Conservation (phyloP, 2,888 invertebrate species). For the Drosophila ezoana region DNA sequence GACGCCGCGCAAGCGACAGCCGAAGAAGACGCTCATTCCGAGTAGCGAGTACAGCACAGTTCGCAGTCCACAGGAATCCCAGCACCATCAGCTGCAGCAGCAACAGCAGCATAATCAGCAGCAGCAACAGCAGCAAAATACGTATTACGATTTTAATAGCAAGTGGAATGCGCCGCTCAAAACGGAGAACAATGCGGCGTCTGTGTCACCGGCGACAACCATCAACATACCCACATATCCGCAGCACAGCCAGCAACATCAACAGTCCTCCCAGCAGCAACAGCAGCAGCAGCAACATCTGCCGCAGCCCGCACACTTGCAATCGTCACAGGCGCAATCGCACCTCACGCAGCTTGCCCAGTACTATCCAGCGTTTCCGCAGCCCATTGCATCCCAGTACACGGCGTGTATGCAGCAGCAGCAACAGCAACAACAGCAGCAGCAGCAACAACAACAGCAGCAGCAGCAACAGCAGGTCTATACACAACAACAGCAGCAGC, state of each 20-base stretch:
- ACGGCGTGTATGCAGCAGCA: slow-evolving; percentile 84
- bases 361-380: slow-evolving; percentile 84
- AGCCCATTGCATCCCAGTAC: slow-evolving; percentile 84
- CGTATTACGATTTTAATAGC: slow-evolving; percentile 93
- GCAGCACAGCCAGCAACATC: slow-evolving; percentile 79
- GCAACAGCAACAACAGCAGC: slow-evolving; percentile 69
- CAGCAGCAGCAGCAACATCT: slow-evolving; percentile 86
- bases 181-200: slow-evolving; percentile 81
- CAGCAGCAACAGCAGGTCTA: slow-evolving; percentile 73
- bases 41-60: slow-evolving; percentile 79
- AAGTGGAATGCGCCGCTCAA: slow-evolving; percentile 90
- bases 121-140: slow-evolving; percentile 83
- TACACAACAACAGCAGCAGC: slow-evolving; percentile 67
- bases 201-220: slow-evolving; percentile 81
- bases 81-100: slow-evolving; percentile 77
- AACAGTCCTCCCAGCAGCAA: slow-evolving; percentile 83
- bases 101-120: slow-evolving; percentile 84
- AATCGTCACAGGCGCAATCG: slow-evolving; percentile 90
- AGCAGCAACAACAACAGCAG: slow-evolving; percentile 76
- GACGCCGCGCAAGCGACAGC: slow-evolving; percentile 83
- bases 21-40: slow-evolving; percentile 83
- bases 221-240: slow-evolving; percentile 85
- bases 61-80: slow-evolving; percentile 79
- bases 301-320: slow-evolving; percentile 90
- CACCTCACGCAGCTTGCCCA: slow-evolving; percentile 87